phyloP scores from a whole-genome alignment of 2,113 vertebrate species.

The Tilapia sparmanii region DNA sequence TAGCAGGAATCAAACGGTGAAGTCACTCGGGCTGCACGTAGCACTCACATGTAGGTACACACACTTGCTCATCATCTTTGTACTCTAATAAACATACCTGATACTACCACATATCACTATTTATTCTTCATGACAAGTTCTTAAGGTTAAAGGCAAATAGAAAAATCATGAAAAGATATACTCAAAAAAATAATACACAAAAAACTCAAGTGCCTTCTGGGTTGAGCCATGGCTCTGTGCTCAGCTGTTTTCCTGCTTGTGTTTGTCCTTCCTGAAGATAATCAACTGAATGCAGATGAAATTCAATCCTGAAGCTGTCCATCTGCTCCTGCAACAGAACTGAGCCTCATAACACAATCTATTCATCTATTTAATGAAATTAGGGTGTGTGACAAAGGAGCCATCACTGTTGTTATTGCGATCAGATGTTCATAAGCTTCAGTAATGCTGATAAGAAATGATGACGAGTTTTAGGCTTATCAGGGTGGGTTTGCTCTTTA shows the following conservation, averaged over 20 bases:
- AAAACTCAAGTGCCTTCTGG: neutral
- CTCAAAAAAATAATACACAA: neutral
- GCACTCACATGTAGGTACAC: accelerated
- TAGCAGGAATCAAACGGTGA: neutral
- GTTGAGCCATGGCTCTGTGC: neutral
- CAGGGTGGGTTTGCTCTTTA: neutral
- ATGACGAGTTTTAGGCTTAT: neutral
- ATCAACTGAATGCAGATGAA: neutral
- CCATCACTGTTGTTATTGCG: accelerated
- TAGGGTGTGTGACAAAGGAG: neutral
- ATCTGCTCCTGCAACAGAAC: neutral
- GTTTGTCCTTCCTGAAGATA: neutral
- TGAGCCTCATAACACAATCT: neutral
- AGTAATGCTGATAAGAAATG: accelerated
- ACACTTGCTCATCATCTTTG: neutral
- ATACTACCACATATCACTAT: neutral
- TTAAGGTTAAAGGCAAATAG: neutral
- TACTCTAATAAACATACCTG: neutral
- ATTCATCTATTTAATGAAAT: constrained; percentile 3
- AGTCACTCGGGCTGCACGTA: neutral
- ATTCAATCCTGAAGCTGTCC: neutral
- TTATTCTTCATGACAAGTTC: accelerated
- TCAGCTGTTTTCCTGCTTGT: neutral
- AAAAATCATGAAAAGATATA: neutral
- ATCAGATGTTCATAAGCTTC: neutral